A percentile compares a stretch with the other conserved stretches of the same genome.
These are phyloP conservation scores for Stomorhina lunata DNA, from an alignment of 2,888 invertebrate species.

Conservation along the genomic window DNA sequence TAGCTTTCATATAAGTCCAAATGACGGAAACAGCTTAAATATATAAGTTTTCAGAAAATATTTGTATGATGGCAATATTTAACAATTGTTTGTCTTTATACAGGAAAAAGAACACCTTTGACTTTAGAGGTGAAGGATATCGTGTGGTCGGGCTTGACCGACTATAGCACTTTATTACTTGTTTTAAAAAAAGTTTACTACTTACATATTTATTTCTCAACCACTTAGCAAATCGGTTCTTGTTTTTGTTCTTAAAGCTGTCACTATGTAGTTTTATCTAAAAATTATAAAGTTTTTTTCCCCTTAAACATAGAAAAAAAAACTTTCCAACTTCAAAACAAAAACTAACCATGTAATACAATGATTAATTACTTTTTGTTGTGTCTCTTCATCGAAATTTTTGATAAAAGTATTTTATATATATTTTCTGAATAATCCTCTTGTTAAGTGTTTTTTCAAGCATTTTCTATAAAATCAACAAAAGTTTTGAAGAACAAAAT, in stretches of 20 bases:
- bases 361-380: constrained; percentile 58
- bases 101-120: too few species aligned
- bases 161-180: background rate
- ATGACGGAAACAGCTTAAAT: too few species aligned
- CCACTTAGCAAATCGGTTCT: constrained; percentile 32
- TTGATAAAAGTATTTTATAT: constrained; percentile 21
- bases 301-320: background rate
- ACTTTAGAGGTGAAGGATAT: too few species aligned
- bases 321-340: constrained; percentile 20
- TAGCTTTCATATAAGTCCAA: too few species aligned
- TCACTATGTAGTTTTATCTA: constrained; percentile 10
- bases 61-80: too few species aligned
- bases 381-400: background rate
- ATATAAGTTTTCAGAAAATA: too few species aligned
- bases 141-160: too few species aligned
- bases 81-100: too few species aligned
- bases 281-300: constrained; percentile 21
- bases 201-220: background rate
- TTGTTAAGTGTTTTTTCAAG: background rate
- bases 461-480: background rate
- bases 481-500: background rate
- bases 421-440: constrained; percentile 15
- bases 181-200: background rate
- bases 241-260: background rate
- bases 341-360: constrained; percentile 32